Base-by-base conservation (phyloP, 2,113 vertebrate species). In the Catharus minimus region DNA sequence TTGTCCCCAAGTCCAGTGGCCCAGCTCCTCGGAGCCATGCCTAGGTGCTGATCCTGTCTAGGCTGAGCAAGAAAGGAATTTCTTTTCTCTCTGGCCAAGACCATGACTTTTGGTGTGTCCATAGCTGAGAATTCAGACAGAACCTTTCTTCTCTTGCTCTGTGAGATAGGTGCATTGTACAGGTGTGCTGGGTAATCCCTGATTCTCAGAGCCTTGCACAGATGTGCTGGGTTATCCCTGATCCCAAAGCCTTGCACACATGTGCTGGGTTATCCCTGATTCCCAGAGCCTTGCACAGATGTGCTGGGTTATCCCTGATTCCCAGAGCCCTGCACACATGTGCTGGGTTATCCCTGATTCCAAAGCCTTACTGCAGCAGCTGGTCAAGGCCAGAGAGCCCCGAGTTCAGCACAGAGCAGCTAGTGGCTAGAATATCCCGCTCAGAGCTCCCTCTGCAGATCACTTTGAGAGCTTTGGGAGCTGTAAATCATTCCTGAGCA, bases 381-480 rank as follows among this genome's bases (percentile, higher is more conserved):
- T 6, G 23, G 56, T 13, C 33, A 8, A 52, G 49, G 79, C 28
- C 58, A 17, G 67, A 36, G 80, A n/a, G 44, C 67, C 1, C 30
- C 0, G 7, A 8, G 61, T 32, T 71, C 61, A 30, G 43, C 47
- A 9, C 30, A 14, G 58, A 18, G 20, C 30, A 32, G 22, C 17
- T 72, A 23, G 16, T 0, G 2, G 22, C 12, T 30, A 78, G 71
- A 78, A 50, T 60, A 56, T 47, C 74, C 93, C 78, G 56, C 90
- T 46, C 3, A 1, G 57, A 82, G 82, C 90, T 93, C 86, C 80
- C 83, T 88, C 83, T 93, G 82, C 83, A 93, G 89, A 67, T 88
- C n/a, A 1, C 24, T 52, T 7, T 15, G 32, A 33, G 75, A 94
- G 77, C 73, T 67, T 21, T 49, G 73, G 18, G 55, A 33, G 56